Conservation (phyloP, 2,113 vertebrate genomes). For the Pimephales promelas region DNA sequence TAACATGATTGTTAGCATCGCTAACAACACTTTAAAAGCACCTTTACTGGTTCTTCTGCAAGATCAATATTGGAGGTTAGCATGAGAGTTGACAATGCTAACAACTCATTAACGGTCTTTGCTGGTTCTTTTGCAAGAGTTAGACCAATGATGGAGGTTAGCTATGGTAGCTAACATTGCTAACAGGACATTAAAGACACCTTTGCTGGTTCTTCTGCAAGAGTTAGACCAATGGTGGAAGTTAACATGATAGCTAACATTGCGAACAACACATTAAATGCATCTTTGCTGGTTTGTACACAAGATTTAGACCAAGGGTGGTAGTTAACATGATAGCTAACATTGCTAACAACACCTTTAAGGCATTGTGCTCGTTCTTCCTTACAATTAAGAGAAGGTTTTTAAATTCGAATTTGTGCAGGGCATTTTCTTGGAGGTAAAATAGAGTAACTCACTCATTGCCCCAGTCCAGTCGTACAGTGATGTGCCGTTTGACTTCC, state of each 20-base stretch:
- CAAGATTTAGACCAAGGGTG: neutral
- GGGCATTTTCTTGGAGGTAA: neutral
- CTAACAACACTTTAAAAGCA: neutral
- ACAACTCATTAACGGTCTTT: neutral
- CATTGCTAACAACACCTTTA: neutral
- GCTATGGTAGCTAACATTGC: neutral
- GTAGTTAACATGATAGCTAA: neutral
- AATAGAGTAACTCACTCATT: slow-evolving; percentile 87
- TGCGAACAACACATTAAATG: neutral
- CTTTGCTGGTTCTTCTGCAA: too few species aligned
- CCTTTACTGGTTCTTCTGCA: neutral
- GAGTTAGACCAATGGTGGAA: neutral
- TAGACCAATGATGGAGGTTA: neutral
- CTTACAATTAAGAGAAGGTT: neutral
- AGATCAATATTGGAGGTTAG: neutral
- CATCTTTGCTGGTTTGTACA: neutral
- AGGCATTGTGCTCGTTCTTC: neutral
- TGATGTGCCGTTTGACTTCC: slow-evolving; percentile 95
- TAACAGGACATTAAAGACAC: neutral
- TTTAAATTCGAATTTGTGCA: neutral
- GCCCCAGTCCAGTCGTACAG: slow-evolving; percentile 96
- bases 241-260: neutral
- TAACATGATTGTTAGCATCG: too few species aligned
- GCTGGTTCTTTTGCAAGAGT: neutral
- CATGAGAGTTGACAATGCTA: neutral